These are phyloP conservation scores for Dinoponera quadriceps DNA, from an alignment of 1,140 invertebrate species.

Conservation along the genomic window DNA sequence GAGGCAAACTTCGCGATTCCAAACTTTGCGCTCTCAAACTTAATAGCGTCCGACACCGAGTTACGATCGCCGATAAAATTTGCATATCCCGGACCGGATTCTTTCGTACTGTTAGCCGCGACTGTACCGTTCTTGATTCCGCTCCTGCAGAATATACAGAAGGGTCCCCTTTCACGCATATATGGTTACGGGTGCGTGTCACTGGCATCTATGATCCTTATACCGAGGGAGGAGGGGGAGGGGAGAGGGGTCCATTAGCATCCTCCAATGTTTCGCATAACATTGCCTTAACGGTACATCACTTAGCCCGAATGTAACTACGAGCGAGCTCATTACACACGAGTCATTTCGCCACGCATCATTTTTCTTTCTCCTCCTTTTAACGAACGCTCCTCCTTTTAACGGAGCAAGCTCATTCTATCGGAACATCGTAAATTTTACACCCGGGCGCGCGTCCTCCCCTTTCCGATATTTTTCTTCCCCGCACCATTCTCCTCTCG, in stretches of 20 bases:
- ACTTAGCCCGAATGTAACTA: slow-evolving; percentile 29
- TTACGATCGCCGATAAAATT: background rate
- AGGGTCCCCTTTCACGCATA: slow-evolving; percentile 43
- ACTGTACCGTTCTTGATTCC: slow-evolving; percentile 59
- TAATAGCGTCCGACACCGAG: background rate
- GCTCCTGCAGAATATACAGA: slow-evolving; percentile 44
- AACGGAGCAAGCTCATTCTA: background rate
- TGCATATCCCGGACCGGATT: background rate
- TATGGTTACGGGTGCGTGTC: slow-evolving; percentile 55
- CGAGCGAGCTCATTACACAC: slow-evolving; percentile 20
- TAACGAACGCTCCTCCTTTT: slow-evolving; percentile 12
- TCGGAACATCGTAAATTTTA: background rate
- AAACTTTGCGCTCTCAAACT: too few species aligned
- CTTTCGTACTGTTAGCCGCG: slow-evolving; percentile 4
- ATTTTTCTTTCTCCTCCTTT: background rate
- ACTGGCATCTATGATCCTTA: slow-evolving; percentile 71
- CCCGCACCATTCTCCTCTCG: background rate
- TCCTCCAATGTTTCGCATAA: slow-evolving; percentile 58
- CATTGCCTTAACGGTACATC: slow-evolving; percentile 42
- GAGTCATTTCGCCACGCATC: slow-evolving; percentile 37
- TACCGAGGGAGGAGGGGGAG: too few species aligned
- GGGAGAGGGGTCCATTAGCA: slow-evolving; percentile 51
- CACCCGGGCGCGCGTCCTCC: background rate
- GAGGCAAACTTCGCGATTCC: too few species aligned
- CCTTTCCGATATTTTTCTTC: background rate